Percentiles rank a stretch among this genome's conserved stretches.
phyloP scores from a whole-genome alignment of 1,140 invertebrate genomes.

The Diorhabda elongata region DNA sequence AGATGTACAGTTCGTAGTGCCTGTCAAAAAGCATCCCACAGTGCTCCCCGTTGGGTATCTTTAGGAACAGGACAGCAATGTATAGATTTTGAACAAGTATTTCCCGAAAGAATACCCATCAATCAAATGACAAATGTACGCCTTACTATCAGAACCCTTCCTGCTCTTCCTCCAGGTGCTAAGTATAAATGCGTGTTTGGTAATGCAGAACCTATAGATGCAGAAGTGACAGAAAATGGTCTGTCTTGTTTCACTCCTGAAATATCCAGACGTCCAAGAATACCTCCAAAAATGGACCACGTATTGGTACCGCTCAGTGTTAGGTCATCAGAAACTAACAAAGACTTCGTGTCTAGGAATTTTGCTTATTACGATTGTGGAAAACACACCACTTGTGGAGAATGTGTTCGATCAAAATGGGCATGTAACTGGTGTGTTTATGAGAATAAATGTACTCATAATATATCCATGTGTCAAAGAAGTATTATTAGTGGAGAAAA shows the following conservation, averaged over 20 bases:
- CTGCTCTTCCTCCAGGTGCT: conserved; percentile 80
- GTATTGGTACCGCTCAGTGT: conserved; percentile 89
- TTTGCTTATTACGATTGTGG: conserved; percentile 95
- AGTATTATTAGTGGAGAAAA: conserved; percentile 81
- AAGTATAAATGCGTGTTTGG: conserved; percentile 94
- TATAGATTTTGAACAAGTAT: conserved; percentile 91
- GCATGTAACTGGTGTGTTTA: conserved; percentile 95
- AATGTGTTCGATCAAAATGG: conserved; percentile 86
- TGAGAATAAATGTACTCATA: conserved; percentile 90
- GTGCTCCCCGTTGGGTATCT: conserved; percentile 88
- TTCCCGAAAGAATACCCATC: conserved; percentile 84
- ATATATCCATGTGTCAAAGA: conserved; percentile 73
- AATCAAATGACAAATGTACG: conserved; percentile 79
- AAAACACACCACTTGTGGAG: conserved; percentile 77
- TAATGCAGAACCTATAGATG: conserved; percentile 79
- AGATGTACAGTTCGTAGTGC: conserved; percentile 82
- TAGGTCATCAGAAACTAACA: conserved; percentile 87
- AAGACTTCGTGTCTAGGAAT: conserved; percentile 89
- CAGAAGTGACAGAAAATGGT: conserved; percentile 72
- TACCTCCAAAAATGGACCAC: conserved; percentile 79
- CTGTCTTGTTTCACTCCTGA: conserved; percentile 82
- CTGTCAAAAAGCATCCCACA: conserved; percentile 84
- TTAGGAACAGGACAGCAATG: conserved; percentile 88
- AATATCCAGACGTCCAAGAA: conserved; percentile 69
- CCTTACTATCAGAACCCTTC: conserved; percentile 82